phyloP scores from a whole-genome alignment of 2,113 vertebrate species.

The Labeo rohita region DNA sequence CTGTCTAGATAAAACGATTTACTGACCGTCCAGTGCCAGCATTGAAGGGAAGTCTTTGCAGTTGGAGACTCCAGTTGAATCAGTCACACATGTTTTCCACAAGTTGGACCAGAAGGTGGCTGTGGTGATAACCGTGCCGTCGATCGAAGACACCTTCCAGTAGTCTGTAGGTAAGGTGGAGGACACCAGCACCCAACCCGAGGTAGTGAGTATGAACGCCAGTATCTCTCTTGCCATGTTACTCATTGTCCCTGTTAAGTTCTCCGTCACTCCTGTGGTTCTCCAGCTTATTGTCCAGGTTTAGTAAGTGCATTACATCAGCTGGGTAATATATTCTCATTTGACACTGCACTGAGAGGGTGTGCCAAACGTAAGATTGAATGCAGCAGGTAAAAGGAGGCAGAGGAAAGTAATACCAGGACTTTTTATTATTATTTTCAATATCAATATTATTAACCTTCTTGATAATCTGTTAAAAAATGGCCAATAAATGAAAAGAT shows the following conservation, averaged over 20 bases:
- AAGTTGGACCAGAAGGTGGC: slow-evolving; percentile 92
- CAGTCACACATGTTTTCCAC: slow-evolving; percentile 94
- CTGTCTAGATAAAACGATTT: not conserved
- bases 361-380: not conserved
- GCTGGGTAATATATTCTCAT: not conserved
- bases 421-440: not conserved
- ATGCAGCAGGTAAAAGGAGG: not conserved
- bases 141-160: slow-evolving; percentile 92
- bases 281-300: not conserved
- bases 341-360: not conserved
- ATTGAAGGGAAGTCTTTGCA: slow-evolving; percentile 95
- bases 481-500: not conserved
- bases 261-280: not conserved
- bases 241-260: slow-evolving; percentile 66
- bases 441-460: too few relatives aligned
- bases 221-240: slow-evolving; percentile 84
- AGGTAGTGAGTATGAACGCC: slow-evolving; percentile 82
- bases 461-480: not conserved
- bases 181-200: slow-evolving; percentile 89
- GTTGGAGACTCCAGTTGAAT: slow-evolving; percentile 93
- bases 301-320: not conserved
- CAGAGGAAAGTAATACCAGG: not conserved
- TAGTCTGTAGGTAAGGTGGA: slow-evolving; percentile 92
- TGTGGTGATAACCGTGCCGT: slow-evolving; percentile 95
- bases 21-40: slow-evolving; percentile 91